phyloP scores from a whole-genome alignment of 1,140 invertebrate species.

The Semibalanus balanoides region DNA sequence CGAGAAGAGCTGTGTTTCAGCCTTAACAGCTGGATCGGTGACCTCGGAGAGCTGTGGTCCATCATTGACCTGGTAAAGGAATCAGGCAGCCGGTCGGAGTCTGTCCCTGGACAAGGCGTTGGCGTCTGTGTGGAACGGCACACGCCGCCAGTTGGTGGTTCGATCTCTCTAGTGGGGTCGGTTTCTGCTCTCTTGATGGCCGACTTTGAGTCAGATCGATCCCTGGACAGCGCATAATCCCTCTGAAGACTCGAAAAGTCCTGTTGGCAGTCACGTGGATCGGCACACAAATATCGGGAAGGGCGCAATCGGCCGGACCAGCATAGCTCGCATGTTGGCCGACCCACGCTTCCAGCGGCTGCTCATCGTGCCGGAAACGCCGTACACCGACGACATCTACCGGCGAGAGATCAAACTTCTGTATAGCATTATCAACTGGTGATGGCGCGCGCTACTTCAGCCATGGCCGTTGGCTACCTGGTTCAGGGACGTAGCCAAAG shows the following conservation, averaged over 20 bases:
- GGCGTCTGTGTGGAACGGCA: too few species aligned
- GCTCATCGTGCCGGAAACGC: conserved; percentile 39
- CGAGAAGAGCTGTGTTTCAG: too few species aligned
- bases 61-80: too few species aligned
- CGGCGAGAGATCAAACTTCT: conserved; percentile 22
- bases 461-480: too few species aligned
- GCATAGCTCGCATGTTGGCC: conserved; percentile 34
- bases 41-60: too few species aligned
- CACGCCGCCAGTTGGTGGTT: too few species aligned
- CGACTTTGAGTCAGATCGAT: conserved; percentile 36
- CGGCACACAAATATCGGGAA: conserved; percentile 39
- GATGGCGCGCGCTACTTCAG: conserved; percentile 1
- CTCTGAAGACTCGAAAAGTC: conserved; percentile 24
- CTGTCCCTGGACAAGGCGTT: too few species aligned
- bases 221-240: conserved; percentile 28
- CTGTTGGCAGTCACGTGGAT: conserved; percentile 32
- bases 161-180: conserved; percentile 31
- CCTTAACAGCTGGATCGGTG: too few species aligned
- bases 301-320: conserved; percentile 33
- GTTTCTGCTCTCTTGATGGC: conserved; percentile 31
- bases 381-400: conserved; percentile 22
- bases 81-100: too few species aligned
- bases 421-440: conserved; percentile 8
- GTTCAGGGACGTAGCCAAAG: too few species aligned
- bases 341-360: conserved; percentile 32